These are phyloP conservation scores for Toxotes chatareus DNA, from an alignment of 2,113 vertebrate species.

Conservation along the genomic window DNA sequence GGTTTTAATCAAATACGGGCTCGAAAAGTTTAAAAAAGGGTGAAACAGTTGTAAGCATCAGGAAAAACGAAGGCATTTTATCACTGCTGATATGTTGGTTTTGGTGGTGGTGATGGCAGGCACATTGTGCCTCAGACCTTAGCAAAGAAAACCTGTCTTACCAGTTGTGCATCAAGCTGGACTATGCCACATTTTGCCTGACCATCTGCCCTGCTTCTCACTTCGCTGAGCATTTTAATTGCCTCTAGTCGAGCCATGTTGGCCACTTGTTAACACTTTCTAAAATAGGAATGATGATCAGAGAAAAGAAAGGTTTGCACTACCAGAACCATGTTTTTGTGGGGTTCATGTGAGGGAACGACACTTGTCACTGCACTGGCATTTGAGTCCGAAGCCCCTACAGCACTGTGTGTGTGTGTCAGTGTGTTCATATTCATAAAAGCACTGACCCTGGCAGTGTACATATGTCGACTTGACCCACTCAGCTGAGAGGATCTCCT, in stretches of 20 bases:
- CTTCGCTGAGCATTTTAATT: slow-evolving; percentile 74
- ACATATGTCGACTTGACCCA: neutral
- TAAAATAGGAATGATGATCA: slow-evolving; percentile 19
- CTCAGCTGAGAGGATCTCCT: slow-evolving; percentile 30
- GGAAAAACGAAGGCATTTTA: slow-evolving; percentile 21
- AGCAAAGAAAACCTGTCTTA: slow-evolving; percentile 51
- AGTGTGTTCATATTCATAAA: neutral
- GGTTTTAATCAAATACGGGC: neutral
- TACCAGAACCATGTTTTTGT: neutral
- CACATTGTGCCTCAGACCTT: slow-evolving; percentile 32
- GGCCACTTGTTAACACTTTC: slow-evolving; percentile 60
- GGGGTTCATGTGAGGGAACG: neutral
- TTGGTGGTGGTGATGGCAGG: neutral
- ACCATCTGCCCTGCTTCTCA: slow-evolving; percentile 76
- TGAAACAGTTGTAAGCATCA: neutral
- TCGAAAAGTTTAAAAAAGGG: neutral
- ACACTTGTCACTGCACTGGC: slow-evolving; percentile 2
- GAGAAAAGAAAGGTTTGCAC: slow-evolving; percentile 9
- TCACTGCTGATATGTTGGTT: neutral
- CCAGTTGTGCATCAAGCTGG: slow-evolving; percentile 70
- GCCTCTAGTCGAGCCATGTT: slow-evolving; percentile 58
- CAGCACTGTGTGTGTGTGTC: neutral
- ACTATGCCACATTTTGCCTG: slow-evolving; percentile 46
- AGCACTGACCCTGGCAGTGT: neutral
- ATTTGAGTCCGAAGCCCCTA: neutral